phyloP scores from a whole-genome alignment of 2,888 invertebrate species.

The Zootermopsis nevadensis region DNA sequence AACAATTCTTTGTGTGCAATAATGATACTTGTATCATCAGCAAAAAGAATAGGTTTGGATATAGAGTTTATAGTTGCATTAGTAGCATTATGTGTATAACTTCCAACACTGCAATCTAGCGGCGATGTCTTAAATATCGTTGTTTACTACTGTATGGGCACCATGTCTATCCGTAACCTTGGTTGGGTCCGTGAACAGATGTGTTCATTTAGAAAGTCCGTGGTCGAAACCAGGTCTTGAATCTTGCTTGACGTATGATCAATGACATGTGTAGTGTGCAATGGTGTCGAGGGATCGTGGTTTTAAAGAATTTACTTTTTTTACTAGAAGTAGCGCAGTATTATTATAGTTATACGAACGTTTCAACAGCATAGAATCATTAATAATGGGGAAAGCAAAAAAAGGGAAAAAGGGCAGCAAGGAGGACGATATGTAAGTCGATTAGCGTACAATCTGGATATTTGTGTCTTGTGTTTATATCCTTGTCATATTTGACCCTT shows the following conservation, averaged over 20 bases:
- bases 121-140: too few species aligned
- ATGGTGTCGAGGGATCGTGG: not conserved
- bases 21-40: too few species aligned
- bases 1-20: too few species aligned
- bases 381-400: constrained; percentile 77
- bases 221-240: too few species aligned
- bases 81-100: too few species aligned
- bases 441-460: constrained; percentile 28
- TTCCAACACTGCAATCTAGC: too few species aligned
- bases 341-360: not conserved
- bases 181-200: too few species aligned
- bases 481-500: not conserved
- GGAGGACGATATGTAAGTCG: constrained; percentile 70
- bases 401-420: constrained; percentile 82
- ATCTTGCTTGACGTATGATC: not conserved
- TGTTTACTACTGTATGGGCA: too few species aligned
- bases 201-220: too few species aligned
- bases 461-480: not conserved
- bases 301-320: not conserved
- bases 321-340: not conserved
- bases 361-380: not conserved
- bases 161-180: too few species aligned
- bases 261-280: not conserved
- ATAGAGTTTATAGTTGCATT: too few species aligned
- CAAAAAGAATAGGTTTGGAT: too few species aligned